Conservation (phyloP, 2,888 invertebrate genomes). For the Xestia xanthographa region DNA sequence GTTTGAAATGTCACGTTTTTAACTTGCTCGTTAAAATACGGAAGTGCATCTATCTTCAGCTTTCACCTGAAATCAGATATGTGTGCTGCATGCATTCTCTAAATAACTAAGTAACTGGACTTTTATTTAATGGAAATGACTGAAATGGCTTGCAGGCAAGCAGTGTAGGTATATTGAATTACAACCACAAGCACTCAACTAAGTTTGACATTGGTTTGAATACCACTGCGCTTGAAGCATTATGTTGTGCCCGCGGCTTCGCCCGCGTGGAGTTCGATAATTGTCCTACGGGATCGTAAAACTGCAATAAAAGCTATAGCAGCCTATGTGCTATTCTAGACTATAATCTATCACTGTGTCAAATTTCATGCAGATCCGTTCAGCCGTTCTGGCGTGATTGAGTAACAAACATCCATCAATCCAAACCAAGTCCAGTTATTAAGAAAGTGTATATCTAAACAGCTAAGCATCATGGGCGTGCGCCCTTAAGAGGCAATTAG, state of each 20-base stretch:
- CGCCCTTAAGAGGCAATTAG: too few relatives aligned
- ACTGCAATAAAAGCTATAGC: background rate
- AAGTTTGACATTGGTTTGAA: background rate
- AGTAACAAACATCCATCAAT: background rate
- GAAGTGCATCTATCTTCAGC: slow-evolving; percentile 39
- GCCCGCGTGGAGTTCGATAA: background rate
- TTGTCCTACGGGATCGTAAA: background rate
- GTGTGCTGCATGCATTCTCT: slow-evolving; percentile 2
- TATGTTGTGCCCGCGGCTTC: background rate
- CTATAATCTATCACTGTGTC: too few relatives aligned
- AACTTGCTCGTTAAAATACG: slow-evolving; percentile 41
- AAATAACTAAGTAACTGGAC: background rate
- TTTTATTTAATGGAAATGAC: slow-evolving; percentile 9
- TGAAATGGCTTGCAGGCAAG: background rate
- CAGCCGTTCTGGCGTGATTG: background rate
- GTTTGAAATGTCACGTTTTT: slow-evolving; percentile 56
- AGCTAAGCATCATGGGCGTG: too few relatives aligned
- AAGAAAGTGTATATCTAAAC: background rate
- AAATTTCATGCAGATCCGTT: background rate
- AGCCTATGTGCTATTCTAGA: background rate
- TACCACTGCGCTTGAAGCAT: background rate
- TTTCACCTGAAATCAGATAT: slow-evolving; percentile 18
- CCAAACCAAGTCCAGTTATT: too few relatives aligned
- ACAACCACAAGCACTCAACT: slow-evolving; percentile 5
- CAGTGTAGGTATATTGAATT: background rate